A percentile compares a stretch with the other conserved stretches of the same genome.
Evolutionary conservation across 2,888 invertebrate species (phyloP).

Genomic region (Stenchaetothrips biformis): DNA sequence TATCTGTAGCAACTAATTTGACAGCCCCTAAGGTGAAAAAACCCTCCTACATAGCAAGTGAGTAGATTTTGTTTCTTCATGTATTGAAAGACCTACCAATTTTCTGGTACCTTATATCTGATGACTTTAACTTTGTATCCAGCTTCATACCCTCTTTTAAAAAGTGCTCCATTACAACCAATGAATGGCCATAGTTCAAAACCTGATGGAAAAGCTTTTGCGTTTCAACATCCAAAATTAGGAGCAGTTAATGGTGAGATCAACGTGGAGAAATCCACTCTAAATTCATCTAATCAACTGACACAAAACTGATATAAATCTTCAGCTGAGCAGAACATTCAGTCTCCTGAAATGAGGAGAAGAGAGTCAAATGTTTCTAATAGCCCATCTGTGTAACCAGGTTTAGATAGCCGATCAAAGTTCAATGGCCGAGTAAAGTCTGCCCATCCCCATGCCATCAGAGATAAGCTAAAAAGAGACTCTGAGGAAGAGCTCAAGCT

Average conservation of each 20-base stretch:
- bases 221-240: neutral
- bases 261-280: neutral
- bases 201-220: neutral
- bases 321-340: neutral
- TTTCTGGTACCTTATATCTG: neutral
- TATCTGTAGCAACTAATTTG: neutral
- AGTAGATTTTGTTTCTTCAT: neutral
- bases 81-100: neutral
- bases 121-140: neutral
- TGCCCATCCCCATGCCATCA: neutral
- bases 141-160: neutral
- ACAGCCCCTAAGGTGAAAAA: neutral
- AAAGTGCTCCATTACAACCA: neutral
- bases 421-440: neutral
- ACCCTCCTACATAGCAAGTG: neutral
- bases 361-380: neutral
- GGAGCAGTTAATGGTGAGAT: neutral
- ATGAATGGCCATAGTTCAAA: neutral
- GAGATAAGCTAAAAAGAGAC: constrained; percentile 3
- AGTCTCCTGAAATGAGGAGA: neutral
- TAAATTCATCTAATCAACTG: neutral
- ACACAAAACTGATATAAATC: neutral
- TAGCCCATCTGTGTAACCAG: neutral
- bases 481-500: neutral
- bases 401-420: neutral